A percentile compares a stretch with the other conserved stretches of the same genome.
Evolutionary conservation across 37 sponge, comb jelly and placozoan species (phyloP).

Genomic region (Axinella damicornis): DNA sequence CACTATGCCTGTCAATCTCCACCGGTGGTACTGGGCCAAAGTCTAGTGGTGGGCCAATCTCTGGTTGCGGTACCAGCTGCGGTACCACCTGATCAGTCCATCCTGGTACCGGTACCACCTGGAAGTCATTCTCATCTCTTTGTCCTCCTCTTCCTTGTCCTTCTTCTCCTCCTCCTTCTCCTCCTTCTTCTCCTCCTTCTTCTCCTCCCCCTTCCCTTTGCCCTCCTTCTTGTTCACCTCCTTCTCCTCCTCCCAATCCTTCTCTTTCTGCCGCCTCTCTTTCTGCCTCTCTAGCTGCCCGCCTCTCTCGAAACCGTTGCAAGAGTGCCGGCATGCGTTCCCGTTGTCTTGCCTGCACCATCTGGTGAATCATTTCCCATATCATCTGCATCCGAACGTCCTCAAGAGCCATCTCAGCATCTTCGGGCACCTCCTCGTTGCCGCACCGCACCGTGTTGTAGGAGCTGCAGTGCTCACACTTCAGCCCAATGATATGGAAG

Average conservation of each 20-base stretch:
- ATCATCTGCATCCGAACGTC: no score
- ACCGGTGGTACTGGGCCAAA: no score
- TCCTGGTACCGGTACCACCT: no score
- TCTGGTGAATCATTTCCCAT: no score
- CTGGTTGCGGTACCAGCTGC: no score
- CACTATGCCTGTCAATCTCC: no score
- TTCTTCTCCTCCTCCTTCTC: not conserved
- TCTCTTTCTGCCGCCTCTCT: not conserved
- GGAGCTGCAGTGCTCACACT: constrained; percentile 72
- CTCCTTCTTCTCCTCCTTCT: not conserved
- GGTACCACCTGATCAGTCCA: no score
- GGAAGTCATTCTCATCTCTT: no score
- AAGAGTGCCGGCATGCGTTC: not conserved
- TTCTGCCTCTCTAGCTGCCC: not conserved
- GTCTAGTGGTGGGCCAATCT: no score
- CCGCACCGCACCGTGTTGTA: constrained; percentile 85
- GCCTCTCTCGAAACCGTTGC: constrained; percentile 58
- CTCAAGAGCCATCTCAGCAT: no score
- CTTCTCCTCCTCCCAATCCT: not conserved
- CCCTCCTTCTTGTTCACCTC: not conserved
- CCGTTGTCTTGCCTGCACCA: no score
- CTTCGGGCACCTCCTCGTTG: constrained; percentile 59
- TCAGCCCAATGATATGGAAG: constrained; percentile 81
- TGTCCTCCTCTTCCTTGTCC: not conserved
- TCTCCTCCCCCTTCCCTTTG: not conserved